Base-by-base conservation (phyloP, 2,888 invertebrate species). In the Invenusta paracnida region DNA sequence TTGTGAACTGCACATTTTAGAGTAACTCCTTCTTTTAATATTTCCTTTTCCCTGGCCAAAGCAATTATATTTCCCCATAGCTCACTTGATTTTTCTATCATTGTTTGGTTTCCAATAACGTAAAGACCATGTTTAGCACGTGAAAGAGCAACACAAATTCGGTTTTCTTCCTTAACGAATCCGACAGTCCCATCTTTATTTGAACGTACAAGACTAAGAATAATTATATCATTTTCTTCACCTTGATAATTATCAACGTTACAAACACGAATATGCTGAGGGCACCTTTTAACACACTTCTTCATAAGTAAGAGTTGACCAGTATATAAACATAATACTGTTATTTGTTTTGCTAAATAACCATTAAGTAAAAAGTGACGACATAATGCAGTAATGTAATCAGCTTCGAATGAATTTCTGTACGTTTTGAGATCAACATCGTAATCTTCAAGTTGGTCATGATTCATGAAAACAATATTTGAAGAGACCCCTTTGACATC, bases 211-310 rank as follows among this genome's bases (percentile, higher is more conserved):
- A 91, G 88, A 25, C 91, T 91, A 48, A 91, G 86, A 17, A 91
- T 85, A 23, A 91, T 88, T 81, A 91, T 90, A 85, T 91, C 91
- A 87, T 91, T 91, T 87, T 91, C 95, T 89, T 95, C 94, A 0
- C 95, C 95, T 92, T 95, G 95, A 89, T 93, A 95, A 90, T 94
- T 95, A 90, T 95, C 95, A 0, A 95, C 94, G 0, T 94, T 94
- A 0, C 94, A 93, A 29, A 95, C 93, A 87, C 93, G 92, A 5
- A 95, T 93, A 1, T 1, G 13, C 1, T 28, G 84, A 1, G 11
- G 2, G 13, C n/a, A 28, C 29, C 81, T 5, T 23, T 73, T 83
- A 84, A 89, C 89, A 66, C 89, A 88, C 89, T 93, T 92, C 88
- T 91, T 92, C 86, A 94, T 91, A 67, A 93, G 91, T 84, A 88